A percentile compares a stretch with the other conserved stretches of the same genome.
Evolutionary conservation across 2,888 invertebrate species (phyloP).

Genomic region (Gandaritis pyraliata): DNA sequence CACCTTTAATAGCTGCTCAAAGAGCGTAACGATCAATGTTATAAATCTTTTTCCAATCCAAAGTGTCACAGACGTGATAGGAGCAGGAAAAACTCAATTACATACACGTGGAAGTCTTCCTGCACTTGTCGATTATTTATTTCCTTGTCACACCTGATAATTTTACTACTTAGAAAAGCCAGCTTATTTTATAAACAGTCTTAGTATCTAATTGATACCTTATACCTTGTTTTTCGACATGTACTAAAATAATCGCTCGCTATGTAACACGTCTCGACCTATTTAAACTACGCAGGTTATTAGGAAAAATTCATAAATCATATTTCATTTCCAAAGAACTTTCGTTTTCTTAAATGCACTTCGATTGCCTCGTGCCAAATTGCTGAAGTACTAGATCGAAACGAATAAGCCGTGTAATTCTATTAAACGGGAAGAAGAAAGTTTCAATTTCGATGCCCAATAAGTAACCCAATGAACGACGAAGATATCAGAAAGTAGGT

Average conservation of each 20-base stretch:
- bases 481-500: constrained; percentile 7
- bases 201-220: neutral
- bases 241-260: neutral
- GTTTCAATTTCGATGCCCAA: constrained; percentile 50
- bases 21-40: constrained; percentile 49
- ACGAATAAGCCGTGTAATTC: constrained; percentile 69
- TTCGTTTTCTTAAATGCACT: constrained; percentile 53
- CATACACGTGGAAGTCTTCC: constrained; percentile 23
- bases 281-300: no score
- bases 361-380: constrained; percentile 55
- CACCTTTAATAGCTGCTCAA: constrained; percentile 50
- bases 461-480: constrained; percentile 44
- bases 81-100: constrained; percentile 34
- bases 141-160: constrained; percentile 14
- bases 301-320: neutral
- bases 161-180: neutral
- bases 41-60: constrained; percentile 52
- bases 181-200: neutral
- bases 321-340: constrained; percentile 36
- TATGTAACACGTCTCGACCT: no score
- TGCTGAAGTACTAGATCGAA: constrained; percentile 62
- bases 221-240: neutral
- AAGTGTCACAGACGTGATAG: constrained; percentile 37
- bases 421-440: constrained; percentile 66
- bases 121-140: constrained; percentile 11